Evolutionary conservation across 2,797 vertebrate species (phyloP).

Genomic region (Acridotheres tristis): DNA sequence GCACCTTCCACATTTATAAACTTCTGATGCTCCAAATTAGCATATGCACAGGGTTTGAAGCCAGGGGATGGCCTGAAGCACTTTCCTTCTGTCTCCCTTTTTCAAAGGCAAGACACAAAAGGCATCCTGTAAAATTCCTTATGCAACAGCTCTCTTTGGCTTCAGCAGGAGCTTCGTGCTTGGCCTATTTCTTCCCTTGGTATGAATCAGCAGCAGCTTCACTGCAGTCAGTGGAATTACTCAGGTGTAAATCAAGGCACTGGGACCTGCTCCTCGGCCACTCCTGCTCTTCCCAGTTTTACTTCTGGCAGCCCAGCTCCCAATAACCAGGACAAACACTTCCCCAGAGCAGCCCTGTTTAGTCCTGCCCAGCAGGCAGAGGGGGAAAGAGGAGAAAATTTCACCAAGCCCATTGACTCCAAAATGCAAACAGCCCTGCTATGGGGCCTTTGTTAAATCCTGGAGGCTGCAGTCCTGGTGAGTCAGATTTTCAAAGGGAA

Average conservation of each 20-base stretch:
- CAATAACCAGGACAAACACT: neutral
- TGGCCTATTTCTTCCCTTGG: neutral
- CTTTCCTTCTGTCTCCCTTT: neutral
- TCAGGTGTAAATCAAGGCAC: neutral
- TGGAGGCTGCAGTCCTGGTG: neutral
- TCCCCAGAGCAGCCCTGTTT: neutral
- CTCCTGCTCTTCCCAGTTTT: neutral
- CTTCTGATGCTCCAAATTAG: neutral
- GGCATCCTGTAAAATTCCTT: conserved; percentile 3
- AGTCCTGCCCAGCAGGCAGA: neutral
- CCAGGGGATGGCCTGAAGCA: conserved; percentile 20
- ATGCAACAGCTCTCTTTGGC: neutral
- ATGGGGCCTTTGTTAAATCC: neutral
- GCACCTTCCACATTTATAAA: neutral
- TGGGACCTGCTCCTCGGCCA: neutral
- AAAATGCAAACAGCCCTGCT: neutral
- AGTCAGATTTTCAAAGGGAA: conserved; percentile 35
- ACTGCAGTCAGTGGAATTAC: neutral
- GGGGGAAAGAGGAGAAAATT: neutral
- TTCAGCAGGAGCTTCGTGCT: neutral
- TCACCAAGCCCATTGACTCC: neutral
- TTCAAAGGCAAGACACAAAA: neutral
- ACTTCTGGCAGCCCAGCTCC: neutral
- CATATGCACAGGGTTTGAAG: neutral
- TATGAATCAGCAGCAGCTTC: conserved; percentile 7